Base-by-base conservation (phyloP, 2,888 invertebrate genomes). In the Drosophila pseudotakahashii region DNA sequence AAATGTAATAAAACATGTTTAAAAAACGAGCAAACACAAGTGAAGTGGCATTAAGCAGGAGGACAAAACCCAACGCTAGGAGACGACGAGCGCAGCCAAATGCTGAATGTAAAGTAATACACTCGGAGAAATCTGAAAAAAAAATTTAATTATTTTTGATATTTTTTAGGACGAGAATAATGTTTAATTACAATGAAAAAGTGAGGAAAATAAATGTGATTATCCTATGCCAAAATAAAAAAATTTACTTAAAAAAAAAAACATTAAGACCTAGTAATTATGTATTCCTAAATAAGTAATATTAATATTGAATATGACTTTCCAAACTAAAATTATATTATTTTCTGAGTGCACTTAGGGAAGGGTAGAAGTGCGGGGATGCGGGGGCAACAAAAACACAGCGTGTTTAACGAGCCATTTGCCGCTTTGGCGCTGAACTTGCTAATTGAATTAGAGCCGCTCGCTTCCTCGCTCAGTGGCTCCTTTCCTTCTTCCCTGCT, bases 341-440 rank as follows among this genome's bases (percentile, higher is more conserved):
- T 58, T 58, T 39, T 39, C 9, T 2, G 3, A 63, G 62, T 63
- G 64, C 16, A 48, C 16, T 19, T 11, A n/a, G 7, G 32, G 11
- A 37, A 10, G 23, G 36, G 30, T 23, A 7, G n/a, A 23, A 39
- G 32, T 16, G 36, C 14, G 26, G 48, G 10, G 23, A 2, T 34
- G 11, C 11, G 52, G 32, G 50, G 26, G 45, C 10, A 39, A 64
- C 55, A 63, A 71, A 71, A 71, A 73, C 71, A 76, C 64, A 87
- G 84, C 87, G 81, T 84, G 84, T 84, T 84, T 89, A 84, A 84
- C 87, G 89, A 84, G 84, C 85, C 84, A 84, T 84, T 84, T 87
- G 87, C 89, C 68, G 78, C 87, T 88, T 86, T 86, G 88, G 87
- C 84, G 87, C 81, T 89, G 88, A 84, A 84, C 89, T 87, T 89